Evolutionary conservation across 2,888 invertebrate genomes (phyloP).

Genomic region (Drosophila paramelanica): DNA sequence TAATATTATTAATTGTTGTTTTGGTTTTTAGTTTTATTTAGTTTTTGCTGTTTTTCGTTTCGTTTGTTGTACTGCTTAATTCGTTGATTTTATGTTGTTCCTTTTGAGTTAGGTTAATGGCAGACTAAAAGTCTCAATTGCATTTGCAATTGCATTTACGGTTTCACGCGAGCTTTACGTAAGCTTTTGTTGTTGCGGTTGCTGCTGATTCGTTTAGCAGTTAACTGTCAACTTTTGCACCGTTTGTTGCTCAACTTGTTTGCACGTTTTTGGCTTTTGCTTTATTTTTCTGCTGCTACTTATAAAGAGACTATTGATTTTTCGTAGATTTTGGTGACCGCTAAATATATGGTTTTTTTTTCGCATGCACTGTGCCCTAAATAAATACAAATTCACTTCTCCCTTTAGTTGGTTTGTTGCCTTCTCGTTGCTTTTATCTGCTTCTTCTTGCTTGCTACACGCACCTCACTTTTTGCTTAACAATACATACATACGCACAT

Average conservation of each 20-base stretch:
- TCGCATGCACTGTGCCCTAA: conserved; percentile 57
- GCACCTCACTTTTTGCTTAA: conserved; percentile 53
- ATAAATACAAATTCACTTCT: conserved; percentile 40
- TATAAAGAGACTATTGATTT: conserved; percentile 71
- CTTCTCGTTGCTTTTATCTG: conserved; percentile 11
- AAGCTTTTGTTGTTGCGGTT: conserved; percentile 58
- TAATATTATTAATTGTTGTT: conserved; percentile 16
- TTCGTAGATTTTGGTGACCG: conserved; percentile 56
- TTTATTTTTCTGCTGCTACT: conserved; percentile 26
- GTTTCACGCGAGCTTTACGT: conserved; percentile 58
- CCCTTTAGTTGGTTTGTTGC: conserved; percentile 41
- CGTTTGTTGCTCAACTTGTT: conserved; percentile 67
- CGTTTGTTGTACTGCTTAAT: conserved; percentile 15
- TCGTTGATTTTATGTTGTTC: conserved; percentile 23
- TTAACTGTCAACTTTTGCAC: conserved; percentile 54
- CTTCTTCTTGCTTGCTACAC: conserved; percentile 30
- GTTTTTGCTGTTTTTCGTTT: conserved; percentile 2
- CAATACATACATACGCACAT: conserved; percentile 38
- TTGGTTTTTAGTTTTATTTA: neutral
- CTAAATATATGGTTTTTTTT: conserved; percentile 43
- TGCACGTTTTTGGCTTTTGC: conserved; percentile 57
- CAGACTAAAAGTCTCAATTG: conserved; percentile 20
- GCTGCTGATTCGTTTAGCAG: conserved; percentile 31
- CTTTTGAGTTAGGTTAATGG: conserved; percentile 14
- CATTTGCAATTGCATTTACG: conserved; percentile 30